Percentiles rank a stretch among this genome's conserved stretches.
Conservation (phyloP, 2,888 invertebrate species). For the Enchytraeus crypticus region DNA sequence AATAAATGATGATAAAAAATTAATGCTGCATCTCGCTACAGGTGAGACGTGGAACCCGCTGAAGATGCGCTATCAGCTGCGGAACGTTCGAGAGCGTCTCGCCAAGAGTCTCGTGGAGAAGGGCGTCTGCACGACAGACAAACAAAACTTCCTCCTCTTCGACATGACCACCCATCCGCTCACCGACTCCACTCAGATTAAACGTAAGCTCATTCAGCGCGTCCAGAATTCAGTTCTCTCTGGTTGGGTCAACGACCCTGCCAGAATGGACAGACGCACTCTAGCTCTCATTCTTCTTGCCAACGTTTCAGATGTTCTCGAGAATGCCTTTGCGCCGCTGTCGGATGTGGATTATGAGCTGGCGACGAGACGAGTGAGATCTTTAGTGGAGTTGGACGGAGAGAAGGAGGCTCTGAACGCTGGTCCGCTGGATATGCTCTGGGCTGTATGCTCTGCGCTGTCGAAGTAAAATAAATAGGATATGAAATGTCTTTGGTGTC, state of each 20-base stretch:
- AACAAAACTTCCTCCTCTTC: constrained; percentile 97
- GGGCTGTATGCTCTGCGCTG: constrained; percentile 98
- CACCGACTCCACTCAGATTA: constrained; percentile 85
- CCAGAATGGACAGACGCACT: constrained; percentile 90
- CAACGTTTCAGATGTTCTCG: constrained; percentile 94
- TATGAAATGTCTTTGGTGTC: too few species aligned
- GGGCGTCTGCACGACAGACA: too few species aligned
- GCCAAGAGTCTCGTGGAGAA: too few species aligned
- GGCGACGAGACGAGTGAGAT: constrained; percentile 92
- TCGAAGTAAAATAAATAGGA: too few species aligned
- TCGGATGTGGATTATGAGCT: constrained; percentile 91
- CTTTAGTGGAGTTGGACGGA: constrained; percentile 89
- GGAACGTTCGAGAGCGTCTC: too few species aligned
- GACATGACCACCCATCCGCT: constrained; percentile 99
- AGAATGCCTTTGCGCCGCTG: constrained; percentile 96
- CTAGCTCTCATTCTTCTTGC: constrained; percentile 87
- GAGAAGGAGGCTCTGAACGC: constrained; percentile 85
- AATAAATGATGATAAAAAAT: too few species aligned
- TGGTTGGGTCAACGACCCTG: constrained; percentile 90
- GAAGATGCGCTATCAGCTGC: constrained; percentile 91
- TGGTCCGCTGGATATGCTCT: constrained; percentile 68
- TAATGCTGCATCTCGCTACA: too few species aligned
- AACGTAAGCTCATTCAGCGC: constrained; percentile 85
- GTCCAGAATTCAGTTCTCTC: constrained; percentile 90
- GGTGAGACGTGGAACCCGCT: constrained; percentile 99